A percentile compares a stretch with the other conserved stretches of the same genome.
phyloP scores from a whole-genome alignment of 2,113 vertebrate genomes.

The Phylloscopus whistleri region DNA sequence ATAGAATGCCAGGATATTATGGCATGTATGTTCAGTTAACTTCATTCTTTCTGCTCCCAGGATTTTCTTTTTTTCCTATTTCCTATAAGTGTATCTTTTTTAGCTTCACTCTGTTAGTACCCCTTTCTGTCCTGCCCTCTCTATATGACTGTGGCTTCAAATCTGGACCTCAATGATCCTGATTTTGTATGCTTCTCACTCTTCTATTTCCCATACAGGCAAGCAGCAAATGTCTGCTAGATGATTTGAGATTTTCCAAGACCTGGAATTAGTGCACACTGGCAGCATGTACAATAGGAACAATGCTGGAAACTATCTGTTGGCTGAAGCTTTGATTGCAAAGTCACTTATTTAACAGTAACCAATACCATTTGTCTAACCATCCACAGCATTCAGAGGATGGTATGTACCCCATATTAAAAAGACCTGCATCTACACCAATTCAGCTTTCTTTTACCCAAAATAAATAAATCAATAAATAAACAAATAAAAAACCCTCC shows the following conservation, averaged over 20 bases:
- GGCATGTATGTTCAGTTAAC: neutral
- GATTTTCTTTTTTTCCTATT: neutral
- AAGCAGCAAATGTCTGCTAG: neutral
- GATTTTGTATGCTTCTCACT: neutral
- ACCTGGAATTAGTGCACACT: neutral
- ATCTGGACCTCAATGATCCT: neutral
- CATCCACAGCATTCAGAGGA: neutral
- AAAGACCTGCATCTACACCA: neutral
- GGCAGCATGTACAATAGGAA: neutral
- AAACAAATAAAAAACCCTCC: neutral
- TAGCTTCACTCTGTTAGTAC: neutral
- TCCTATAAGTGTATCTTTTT: neutral
- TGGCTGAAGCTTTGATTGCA: neutral
- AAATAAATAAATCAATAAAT: neutral
- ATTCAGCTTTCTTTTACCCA: neutral
- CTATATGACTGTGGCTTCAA: neutral
- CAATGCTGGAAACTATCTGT: neutral
- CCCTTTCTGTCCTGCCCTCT: neutral
- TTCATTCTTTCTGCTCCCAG: neutral
- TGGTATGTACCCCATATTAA: neutral
- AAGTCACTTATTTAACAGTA: neutral
- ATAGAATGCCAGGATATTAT: neutral
- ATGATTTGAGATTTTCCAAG: neutral
- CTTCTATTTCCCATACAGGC: neutral
- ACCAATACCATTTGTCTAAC: neutral